Base-by-base conservation (phyloP, 2,797 vertebrate genomes). In the Rhinogobio ventralis region DNA sequence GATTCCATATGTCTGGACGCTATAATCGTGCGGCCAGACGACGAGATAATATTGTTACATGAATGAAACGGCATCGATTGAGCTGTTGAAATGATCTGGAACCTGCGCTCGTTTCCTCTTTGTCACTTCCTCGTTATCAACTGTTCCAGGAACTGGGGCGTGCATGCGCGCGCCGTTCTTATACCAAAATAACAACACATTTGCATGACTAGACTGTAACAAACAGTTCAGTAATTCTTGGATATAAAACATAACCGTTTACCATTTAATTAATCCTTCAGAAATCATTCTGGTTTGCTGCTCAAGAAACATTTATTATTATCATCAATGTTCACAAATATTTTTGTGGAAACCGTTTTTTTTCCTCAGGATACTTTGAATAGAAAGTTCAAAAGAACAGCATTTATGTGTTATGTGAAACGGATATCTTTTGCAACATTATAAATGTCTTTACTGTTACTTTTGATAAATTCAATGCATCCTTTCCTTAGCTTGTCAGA, bases 71-170 rank as follows among this genome's bases (percentile, higher is more conserved):
- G 28, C 62, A 83, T 86, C 19, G 51, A 71, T 62, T 55, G 14
- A 39, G 79, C 42, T 53, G n/a, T 19, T 82, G 73, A 69, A 81
- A 83, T 81, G 57, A 81, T 84, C 49, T 87, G 72, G 62, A 88
- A 86, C 68, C 72, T 49, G 17, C 5, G 36, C 74, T 53, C 10
- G 87, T 89, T 95, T 95, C 93, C 94, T 93, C 93, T 93, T 93
- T 90, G 91, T 92, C 86, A 92, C 92, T 95, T 95, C 94, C 94
- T 94, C 93, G 91, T 94, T 91, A 93, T 90, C 90, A 92, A 88
- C 89, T 93, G 93, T 95, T 95, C 93, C 93, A 93, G 94, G 94
- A 96, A 95, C 92, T 92, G 79, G 33, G 73, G 80, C 73, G 83
- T 84, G 33, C 2, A 51, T 2, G 45, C 3, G 46, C 46, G 76